Evolutionary conservation across 1,140 invertebrate genomes (phyloP).

Genomic region (Ruditapes philippinarum): DNA sequence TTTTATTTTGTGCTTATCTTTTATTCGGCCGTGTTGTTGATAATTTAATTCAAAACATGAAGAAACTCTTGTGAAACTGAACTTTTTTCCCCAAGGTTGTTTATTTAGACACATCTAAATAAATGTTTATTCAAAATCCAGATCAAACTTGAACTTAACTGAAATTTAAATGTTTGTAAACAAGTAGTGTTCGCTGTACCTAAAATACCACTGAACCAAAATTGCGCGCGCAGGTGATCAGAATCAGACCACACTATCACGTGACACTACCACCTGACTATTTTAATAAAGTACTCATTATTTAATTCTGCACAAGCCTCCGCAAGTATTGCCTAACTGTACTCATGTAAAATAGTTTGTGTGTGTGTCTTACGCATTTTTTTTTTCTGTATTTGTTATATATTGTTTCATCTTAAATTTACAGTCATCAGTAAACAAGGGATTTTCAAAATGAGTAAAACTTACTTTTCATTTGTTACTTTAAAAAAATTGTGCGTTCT

Average conservation of each 20-base stretch:
- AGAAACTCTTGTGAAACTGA: too few relatives aligned
- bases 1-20: too few relatives aligned
- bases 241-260: background rate
- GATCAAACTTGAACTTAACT: too few relatives aligned
- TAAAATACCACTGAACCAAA: background rate
- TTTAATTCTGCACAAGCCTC: background rate
- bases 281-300: background rate
- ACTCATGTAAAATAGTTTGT: background rate
- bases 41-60: too few relatives aligned
- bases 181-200: background rate
- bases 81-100: too few relatives aligned
- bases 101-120: too few relatives aligned
- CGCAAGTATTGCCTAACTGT: background rate
- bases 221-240: background rate
- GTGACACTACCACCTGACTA: too few relatives aligned
- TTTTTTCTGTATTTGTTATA: background rate
- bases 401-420: too few relatives aligned
- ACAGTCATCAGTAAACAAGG: background rate
- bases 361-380: background rate
- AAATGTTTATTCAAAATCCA: too few relatives aligned
- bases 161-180: too few relatives aligned
- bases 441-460: background rate
- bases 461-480: background rate
- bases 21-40: too few relatives aligned
- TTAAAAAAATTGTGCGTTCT: background rate